These are phyloP conservation scores for Plestiodon gilberti DNA, from an alignment of 2,113 vertebrate species.

Conservation along the genomic window DNA sequence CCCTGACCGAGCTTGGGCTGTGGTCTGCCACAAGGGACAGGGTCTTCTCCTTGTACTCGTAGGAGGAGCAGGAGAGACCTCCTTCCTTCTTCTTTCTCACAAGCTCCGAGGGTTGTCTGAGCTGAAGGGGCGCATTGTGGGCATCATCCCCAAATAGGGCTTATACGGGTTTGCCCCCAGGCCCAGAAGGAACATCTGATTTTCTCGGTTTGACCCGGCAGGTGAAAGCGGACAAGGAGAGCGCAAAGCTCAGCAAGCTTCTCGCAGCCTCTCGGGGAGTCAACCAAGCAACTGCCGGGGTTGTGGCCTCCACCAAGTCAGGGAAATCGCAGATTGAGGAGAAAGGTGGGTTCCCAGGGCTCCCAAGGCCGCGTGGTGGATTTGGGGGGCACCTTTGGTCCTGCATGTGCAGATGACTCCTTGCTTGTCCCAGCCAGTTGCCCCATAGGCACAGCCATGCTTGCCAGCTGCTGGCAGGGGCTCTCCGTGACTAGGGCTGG, in stretches of 20 bases:
- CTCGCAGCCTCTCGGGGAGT: conserved; percentile 90
- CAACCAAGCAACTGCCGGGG: conserved; percentile 88
- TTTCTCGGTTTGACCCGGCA: conserved; percentile 43
- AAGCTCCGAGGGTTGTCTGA: background rate
- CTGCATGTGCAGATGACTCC: background rate
- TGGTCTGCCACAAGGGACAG: no score
- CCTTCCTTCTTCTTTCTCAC: background rate
- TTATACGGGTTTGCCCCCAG: background rate
- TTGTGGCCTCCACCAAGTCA: conserved; percentile 94
- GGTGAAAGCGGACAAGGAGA: conserved; percentile 97
- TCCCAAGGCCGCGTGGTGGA: background rate
- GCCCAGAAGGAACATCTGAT: fast-evolving
- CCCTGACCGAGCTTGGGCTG: no score
- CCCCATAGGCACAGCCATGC: background rate
- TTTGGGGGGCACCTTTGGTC: background rate
- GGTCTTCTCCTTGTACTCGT: no score
- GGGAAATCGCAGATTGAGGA: conserved; percentile 94
- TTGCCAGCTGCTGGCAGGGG: background rate
- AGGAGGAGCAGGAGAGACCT: no score
- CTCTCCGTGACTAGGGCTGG: background rate
- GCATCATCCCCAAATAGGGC: background rate
- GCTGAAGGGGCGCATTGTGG: background rate
- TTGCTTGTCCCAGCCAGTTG: background rate
- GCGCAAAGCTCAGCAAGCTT: conserved; percentile 86
- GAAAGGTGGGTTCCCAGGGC: conserved; percentile 76